Percentiles rank a stretch among this genome's conserved stretches.
These are phyloP conservation scores for Amphipoea oculea DNA, from an alignment of 2,888 invertebrate genomes.

Conservation along the genomic window DNA sequence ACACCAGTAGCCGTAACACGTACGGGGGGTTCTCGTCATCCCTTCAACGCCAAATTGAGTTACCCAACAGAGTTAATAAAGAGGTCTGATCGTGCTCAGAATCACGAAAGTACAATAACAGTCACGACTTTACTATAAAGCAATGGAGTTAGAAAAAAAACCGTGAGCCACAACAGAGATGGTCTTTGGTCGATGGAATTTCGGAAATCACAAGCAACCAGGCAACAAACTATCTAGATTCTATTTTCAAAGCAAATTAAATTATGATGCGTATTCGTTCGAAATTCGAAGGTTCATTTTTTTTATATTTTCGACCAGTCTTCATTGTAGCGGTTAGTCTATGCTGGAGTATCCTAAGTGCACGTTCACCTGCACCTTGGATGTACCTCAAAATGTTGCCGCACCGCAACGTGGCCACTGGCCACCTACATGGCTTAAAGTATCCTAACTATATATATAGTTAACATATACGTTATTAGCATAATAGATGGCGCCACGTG, in stretches of 20 bases:
- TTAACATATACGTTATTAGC: too few species aligned
- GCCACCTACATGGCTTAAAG: background rate
- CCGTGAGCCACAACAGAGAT: background rate
- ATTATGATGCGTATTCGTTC: too few species aligned
- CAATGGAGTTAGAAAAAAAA: constrained; percentile 76
- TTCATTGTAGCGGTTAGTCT: too few species aligned
- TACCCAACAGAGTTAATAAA: constrained; percentile 87
- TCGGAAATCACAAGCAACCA: too few species aligned
- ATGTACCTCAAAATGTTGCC: background rate
- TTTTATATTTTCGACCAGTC: too few species aligned
- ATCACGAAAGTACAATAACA: constrained; percentile 76
- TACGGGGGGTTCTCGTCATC: constrained; percentile 82
- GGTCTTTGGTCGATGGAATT: background rate
- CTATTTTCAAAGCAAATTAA: too few species aligned
- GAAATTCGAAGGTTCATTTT: too few species aligned
- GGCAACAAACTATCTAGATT: too few species aligned
- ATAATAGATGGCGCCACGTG: too few species aligned
- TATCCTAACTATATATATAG: too few species aligned
- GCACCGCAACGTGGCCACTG: background rate
- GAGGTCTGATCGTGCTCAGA: constrained; percentile 82
- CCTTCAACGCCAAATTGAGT: constrained; percentile 86
- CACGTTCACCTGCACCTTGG: background rate
- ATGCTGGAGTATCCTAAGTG: background rate
- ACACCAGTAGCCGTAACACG: constrained; percentile 80
- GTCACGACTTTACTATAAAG: constrained; percentile 72